Conservation (phyloP, 2,888 invertebrate genomes). For the Agrotis segetum region DNA sequence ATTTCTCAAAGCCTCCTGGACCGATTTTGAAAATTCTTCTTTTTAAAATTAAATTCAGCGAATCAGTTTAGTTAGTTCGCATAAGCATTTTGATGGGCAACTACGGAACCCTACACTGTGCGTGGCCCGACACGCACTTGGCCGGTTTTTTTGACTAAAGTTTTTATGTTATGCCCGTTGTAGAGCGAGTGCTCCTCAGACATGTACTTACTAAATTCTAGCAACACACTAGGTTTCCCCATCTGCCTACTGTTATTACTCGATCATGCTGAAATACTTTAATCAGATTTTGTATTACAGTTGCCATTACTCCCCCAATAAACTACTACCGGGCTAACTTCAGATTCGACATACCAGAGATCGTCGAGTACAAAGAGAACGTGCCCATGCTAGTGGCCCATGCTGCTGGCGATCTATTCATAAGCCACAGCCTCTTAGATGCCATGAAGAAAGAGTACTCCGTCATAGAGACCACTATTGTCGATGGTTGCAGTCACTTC, state of each 20-base stretch:
- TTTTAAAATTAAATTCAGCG: too few species aligned
- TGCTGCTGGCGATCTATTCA: conserved; percentile 84
- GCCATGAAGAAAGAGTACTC: conserved; percentile 82
- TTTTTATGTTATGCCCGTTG: too few species aligned
- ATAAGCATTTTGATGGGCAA: too few species aligned
- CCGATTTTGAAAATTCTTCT: too few species aligned
- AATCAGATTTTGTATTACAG: conserved; percentile 75
- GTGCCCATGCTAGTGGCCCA: conserved; percentile 84
- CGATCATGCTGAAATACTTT: background rate
- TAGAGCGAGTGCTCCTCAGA: background rate
- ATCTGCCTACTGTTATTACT: background rate
- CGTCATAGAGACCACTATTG: conserved; percentile 81
- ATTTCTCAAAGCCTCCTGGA: too few species aligned
- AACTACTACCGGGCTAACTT: conserved; percentile 91
- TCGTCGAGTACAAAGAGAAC: conserved; percentile 73
- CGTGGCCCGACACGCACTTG: too few species aligned
- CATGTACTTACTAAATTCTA: background rate
- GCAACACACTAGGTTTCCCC: background rate
- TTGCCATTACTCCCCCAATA: conserved; percentile 88
- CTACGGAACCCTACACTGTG: too few species aligned
- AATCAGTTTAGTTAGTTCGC: too few species aligned
- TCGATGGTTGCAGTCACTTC: conserved; percentile 88
- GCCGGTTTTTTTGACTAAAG: too few species aligned
- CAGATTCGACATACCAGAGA: conserved; percentile 69
- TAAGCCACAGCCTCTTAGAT: conserved; percentile 75